These are phyloP conservation scores for Nezara viridula DNA, from an alignment of 2,888 invertebrate genomes.

Conservation along the genomic window DNA sequence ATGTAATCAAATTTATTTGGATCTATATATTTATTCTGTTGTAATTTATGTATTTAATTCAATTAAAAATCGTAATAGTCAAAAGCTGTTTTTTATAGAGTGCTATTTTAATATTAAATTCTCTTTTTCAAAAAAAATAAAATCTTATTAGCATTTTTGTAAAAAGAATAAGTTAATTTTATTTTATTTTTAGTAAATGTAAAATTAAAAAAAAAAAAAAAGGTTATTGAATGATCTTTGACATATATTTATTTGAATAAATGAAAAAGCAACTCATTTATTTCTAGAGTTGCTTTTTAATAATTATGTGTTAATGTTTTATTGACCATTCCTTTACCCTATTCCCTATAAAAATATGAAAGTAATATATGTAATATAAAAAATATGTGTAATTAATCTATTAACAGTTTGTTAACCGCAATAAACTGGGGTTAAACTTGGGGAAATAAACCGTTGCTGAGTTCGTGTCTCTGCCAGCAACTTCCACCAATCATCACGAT, in stretches of 20 bases:
- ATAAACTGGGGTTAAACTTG: too few relatives aligned
- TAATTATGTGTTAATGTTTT: neutral
- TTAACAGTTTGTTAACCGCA: too few relatives aligned
- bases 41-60: slow-evolving; percentile 48
- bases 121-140: slow-evolving; percentile 28
- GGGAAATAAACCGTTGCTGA: too few relatives aligned
- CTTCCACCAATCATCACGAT: too few relatives aligned
- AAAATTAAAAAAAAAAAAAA: neutral
- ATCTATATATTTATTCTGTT: slow-evolving; percentile 56
- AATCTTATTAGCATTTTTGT: neutral
- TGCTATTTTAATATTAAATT: slow-evolving; percentile 28
- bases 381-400: too few relatives aligned
- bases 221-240: slow-evolving; percentile 19
- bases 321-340: neutral
- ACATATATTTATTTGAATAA: slow-evolving; percentile 35
- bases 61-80: slow-evolving; percentile 23
- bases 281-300: neutral
- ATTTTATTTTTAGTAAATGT: slow-evolving; percentile 32
- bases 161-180: neutral
- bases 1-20: slow-evolving; percentile 39
- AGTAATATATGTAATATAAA: neutral
- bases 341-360: neutral
- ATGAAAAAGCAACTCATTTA: neutral
- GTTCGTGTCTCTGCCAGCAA: too few relatives aligned
- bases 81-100: neutral